Evolutionary conservation across 64 coral and sea anemone genomes (phyloP), one percentile per base, ranked within the genome.

Genomic region (Pocillopora verrucosa): DNA sequence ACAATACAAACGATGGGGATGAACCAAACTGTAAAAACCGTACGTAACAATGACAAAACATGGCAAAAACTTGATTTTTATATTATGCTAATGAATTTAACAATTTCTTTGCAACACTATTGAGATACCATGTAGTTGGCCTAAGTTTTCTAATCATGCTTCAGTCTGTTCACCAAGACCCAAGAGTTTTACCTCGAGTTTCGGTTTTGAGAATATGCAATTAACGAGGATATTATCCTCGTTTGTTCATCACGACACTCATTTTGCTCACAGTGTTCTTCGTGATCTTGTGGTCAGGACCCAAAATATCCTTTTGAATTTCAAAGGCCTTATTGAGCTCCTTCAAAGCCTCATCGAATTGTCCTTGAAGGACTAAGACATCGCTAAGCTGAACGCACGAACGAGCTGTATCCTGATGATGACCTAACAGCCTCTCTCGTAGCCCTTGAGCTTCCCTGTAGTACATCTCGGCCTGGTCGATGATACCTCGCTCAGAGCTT

Each of bases 391-490:
- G 12, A 25, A 83, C 80, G 37, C 76, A 0, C 30, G 30, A 30
- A 30, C 30, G 30, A 30, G 30, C 30, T 30, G 30, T 30, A 0
- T 30, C 30, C 30, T 30, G 30, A 30, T 30, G 30, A 30, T 30
- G 30, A 30, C 30, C 30, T 0, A 30, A 30, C 30, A 30, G 30
- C 30, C 30, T 30, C 30, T 30, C 0, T 65, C 41, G 63, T 9
- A 91, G 36, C 6, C 77, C 19, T 5, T 84, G 73, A 68, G 89
- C 61, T n/a, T 91, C 10, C 13, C 20, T 60, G 19, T 10, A 35
- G n/a, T n/a, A 56, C 17, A 45, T 68, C 11, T 75, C 68, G 4
- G 89, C 89, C 35, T 76, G 51, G 4, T 85, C 89, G 34, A 41
- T 72, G 41, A 22, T 30, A 10, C 13, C 78, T 0, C 12, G 1